Evolutionary conservation across 1,140 invertebrate genomes (phyloP).

Genomic region (Sesamia nonagrioides): DNA sequence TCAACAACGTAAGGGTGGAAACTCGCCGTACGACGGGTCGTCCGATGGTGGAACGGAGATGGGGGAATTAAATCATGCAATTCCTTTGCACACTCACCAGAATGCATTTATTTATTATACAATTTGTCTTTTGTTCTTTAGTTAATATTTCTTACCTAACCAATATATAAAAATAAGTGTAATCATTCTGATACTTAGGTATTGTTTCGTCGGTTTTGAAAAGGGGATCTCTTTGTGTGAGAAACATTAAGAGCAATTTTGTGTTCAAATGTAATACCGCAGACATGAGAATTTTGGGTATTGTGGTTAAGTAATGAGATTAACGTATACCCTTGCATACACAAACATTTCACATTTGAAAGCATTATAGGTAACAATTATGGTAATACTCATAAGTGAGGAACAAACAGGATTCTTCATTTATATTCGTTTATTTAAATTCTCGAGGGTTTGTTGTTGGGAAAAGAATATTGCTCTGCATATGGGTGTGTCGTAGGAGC

Average conservation of each 20-base stretch:
- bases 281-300: constrained; percentile 31
- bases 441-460: background rate
- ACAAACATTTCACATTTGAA: constrained; percentile 37
- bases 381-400: constrained; percentile 22
- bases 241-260: constrained; percentile 30
- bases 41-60: no score
- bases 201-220: constrained; percentile 12
- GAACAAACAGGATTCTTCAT: background rate
- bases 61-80: no score
- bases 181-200: background rate
- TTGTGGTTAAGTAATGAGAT: constrained; percentile 36
- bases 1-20: no score
- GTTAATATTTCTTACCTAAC: background rate
- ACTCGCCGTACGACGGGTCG: no score
- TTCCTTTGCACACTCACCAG: no score
- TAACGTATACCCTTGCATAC: constrained; percentile 22
- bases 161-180: background rate
- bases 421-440: background rate
- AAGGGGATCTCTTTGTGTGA: constrained; percentile 12
- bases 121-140: constrained; percentile 7
- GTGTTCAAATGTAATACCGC: constrained; percentile 27
- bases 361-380: constrained; percentile 21
- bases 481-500: background rate
- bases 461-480: background rate
- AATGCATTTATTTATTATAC: background rate